Percentiles rank a stretch among this genome's conserved stretches.
phyloP scores from a whole-genome alignment of 2,113 vertebrate species.

The Alaudala cheleensis region DNA sequence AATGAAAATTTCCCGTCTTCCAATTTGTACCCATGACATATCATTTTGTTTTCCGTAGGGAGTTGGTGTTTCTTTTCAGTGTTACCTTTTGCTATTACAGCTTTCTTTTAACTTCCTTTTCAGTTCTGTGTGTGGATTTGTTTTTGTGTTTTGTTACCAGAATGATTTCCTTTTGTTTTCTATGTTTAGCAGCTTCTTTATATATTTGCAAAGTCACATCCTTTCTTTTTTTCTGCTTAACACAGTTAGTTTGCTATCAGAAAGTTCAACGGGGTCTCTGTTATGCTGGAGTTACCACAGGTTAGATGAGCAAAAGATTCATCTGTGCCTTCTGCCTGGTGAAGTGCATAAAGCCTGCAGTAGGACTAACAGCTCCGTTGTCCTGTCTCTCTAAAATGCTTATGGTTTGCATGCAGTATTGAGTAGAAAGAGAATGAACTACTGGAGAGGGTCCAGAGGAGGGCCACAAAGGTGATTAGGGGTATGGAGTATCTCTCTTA shows the following conservation, averaged over 20 bases:
- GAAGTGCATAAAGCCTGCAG: background rate
- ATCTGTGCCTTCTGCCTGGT: background rate
- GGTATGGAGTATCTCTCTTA: background rate
- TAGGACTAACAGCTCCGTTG: background rate
- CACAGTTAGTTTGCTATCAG: background rate
- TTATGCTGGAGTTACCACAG: background rate
- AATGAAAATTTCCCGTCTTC: background rate
- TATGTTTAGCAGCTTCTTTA: background rate
- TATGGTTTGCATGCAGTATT: background rate
- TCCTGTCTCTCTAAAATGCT: fast-evolving
- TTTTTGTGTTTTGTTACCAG: background rate
- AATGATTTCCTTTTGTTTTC: background rate
- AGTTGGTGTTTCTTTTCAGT: background rate
- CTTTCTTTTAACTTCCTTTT: background rate
- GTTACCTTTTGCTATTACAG: background rate
- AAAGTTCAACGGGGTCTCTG: background rate
- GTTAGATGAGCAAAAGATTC: background rate
- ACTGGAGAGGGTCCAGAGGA: background rate
- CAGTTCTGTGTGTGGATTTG: background rate
- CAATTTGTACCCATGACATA: fast-evolving
- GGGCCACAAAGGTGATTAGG: background rate
- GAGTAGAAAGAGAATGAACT: background rate
- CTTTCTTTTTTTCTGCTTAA: background rate
- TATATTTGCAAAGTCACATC: background rate
- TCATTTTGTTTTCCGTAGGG: fast-evolving